Base-by-base conservation (phyloP, 2,888 invertebrate genomes). In the Steinernema hermaphroditum region DNA sequence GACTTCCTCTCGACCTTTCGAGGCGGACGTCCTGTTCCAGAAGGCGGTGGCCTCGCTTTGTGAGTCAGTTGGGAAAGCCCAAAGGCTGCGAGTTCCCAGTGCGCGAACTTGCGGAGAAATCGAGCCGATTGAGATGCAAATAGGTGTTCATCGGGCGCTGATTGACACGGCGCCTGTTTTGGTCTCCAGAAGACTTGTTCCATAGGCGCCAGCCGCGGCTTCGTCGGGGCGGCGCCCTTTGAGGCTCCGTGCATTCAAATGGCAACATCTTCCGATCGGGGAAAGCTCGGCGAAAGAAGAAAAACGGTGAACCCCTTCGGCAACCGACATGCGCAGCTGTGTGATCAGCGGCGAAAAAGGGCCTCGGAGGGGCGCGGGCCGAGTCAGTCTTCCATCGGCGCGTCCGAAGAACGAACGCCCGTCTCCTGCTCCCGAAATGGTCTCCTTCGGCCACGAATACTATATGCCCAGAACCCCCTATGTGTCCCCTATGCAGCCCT, bases 261-360 rank as follows among this genome's bases (percentile, higher is more conserved):
- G 46, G 44, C 70, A 49, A 70, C 70, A 70, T 44, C 70, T n/a
- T 6, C 49, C 44, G 44, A 44, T 49, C 46, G 49, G 19, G 44
- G 24, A 70, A 44, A 54, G 54, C 54, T 54, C 19, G 54, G 27
- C 54, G 22, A 27, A 54, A 19, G 54, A 27, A 27, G 54, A 54
- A 54, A 54, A 54, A 54, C 54, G 54, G 46, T 14, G 54, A 54
- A 27, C 54, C 24, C 54, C 54, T 54, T 54, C 54, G 54, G 54
- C 54, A 54, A 54, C 54, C 54, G n/a, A n/a, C n/a, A 54, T 54
- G 54, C 54, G 54, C 54, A 54, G 54, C 54, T 54, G 54, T 54
- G 54, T 54, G 54, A 54, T 54, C 54, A 54, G 22, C 19, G 22
- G 27, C 16, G 54, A 6, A 54, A 54, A 54, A 41, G 16, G 43